Conservation (phyloP, 2,888 invertebrate genomes). For the Watsonalla binaria region DNA sequence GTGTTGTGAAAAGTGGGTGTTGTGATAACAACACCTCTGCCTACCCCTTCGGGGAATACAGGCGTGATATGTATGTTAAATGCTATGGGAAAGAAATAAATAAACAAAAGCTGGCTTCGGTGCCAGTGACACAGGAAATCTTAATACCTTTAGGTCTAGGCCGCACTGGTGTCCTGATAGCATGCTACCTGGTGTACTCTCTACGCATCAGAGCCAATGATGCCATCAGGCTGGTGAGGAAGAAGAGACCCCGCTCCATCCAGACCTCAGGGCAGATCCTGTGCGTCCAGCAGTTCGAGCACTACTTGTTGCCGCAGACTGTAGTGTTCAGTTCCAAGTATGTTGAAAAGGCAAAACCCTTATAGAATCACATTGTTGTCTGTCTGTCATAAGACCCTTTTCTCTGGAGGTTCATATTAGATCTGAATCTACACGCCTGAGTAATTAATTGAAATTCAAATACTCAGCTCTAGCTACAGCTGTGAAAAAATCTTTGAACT, state of each 20-base stretch:
- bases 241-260: conserved; percentile 86
- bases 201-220: conserved; percentile 86
- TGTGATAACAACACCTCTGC: no score
- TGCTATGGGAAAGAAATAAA: no score
- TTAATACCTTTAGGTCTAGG: conserved; percentile 80
- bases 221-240: conserved; percentile 87
- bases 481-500: no score
- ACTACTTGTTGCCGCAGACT: conserved; percentile 86
- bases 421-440: no score
- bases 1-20: no score
- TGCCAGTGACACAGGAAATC: not conserved
- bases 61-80: no score
- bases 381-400: not conserved
- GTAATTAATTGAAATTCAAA: no score
- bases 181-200: conserved; percentile 90
- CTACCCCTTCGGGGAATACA: no score
- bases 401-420: no score
- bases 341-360: conserved; percentile 21
- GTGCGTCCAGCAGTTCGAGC: conserved; percentile 89
- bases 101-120: no score
- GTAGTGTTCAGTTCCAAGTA: conserved; percentile 85
- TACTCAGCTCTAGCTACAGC: no score
- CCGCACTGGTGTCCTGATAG: conserved; percentile 91
- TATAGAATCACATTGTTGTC: no score
- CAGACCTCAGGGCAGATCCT: conserved; percentile 91